These are phyloP conservation scores for Ichneumoninae sp. DNA, from an alignment of 2,888 invertebrate species.

Conservation along the genomic window DNA sequence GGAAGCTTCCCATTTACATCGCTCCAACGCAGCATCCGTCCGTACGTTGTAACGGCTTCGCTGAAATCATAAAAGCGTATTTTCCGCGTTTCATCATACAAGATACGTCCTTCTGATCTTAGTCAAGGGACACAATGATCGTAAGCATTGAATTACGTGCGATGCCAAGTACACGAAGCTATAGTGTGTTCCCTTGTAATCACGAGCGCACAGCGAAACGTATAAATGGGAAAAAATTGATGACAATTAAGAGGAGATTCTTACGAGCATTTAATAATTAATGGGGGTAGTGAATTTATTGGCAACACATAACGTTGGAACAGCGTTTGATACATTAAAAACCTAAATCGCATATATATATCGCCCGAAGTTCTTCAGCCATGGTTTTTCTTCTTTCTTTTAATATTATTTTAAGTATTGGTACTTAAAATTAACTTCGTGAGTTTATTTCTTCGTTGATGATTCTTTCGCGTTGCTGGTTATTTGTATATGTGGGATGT, in stretches of 20 bases:
- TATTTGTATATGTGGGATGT: too few species aligned
- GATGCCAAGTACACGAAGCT: neutral
- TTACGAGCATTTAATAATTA: too few species aligned
- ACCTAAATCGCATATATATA: too few species aligned
- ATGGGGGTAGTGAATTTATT: neutral
- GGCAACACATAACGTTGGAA: too few species aligned
- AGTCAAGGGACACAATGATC: neutral
- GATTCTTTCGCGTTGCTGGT: too few species aligned
- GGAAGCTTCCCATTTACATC: slow-evolving; percentile 11
- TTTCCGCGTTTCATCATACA: neutral
- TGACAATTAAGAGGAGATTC: too few species aligned
- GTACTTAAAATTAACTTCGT: too few species aligned
- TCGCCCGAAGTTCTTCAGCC: too few species aligned
- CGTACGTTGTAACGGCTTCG: neutral
- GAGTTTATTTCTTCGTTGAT: too few species aligned
- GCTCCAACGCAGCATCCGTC: slow-evolving; percentile 13
- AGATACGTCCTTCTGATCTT: slow-evolving; percentile 1
- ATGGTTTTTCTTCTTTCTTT: too few species aligned
- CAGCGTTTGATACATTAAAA: too few species aligned
- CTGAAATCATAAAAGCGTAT: neutral
- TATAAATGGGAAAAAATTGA: neutral
- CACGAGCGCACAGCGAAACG: neutral
- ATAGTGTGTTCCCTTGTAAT: neutral
- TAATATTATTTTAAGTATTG: too few species aligned
- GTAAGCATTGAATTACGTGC: neutral